phyloP scores from a whole-genome alignment of 2,113 vertebrate species.

The Neodontobutis hainanensis region DNA sequence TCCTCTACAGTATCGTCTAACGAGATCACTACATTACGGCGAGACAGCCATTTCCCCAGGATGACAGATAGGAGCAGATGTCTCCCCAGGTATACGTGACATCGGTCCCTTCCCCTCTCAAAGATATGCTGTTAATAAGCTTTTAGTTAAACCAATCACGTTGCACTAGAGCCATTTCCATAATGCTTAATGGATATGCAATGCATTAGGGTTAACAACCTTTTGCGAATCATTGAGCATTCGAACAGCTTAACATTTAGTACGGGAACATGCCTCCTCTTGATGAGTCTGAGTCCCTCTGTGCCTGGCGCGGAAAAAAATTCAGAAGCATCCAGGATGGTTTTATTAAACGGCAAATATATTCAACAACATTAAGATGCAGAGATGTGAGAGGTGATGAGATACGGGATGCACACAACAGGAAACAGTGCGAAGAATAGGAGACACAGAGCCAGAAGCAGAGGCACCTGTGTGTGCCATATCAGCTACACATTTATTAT shows the following conservation, averaged over 20 bases:
- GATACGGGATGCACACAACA: conserved; percentile 11
- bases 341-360: conserved; percentile 40
- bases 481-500: conserved; percentile 54
- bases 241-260: conserved; percentile 63
- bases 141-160: conserved; percentile 76
- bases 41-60: conserved; percentile 58
- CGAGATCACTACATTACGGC: conserved; percentile 53
- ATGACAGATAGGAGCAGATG: conserved; percentile 61
- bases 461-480: conserved; percentile 53
- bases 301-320: conserved; percentile 39
- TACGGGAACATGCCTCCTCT: conserved; percentile 57
- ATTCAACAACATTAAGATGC: conserved; percentile 38
- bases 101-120: conserved; percentile 31
- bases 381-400: conserved; percentile 40
- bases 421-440: conserved; percentile 1
- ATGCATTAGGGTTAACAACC: conserved; percentile 73
- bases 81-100: conserved; percentile 48
- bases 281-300: conserved; percentile 28
- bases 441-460: background rate
- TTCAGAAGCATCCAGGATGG: conserved; percentile 18
- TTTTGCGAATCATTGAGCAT: conserved; percentile 54
- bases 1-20: conserved; percentile 45
- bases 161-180: conserved; percentile 51
- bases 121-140: conserved; percentile 68
- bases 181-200: conserved; percentile 69